Evolutionary conservation across 2,888 invertebrate genomes (phyloP).

Genomic region (Lithodes maja): DNA sequence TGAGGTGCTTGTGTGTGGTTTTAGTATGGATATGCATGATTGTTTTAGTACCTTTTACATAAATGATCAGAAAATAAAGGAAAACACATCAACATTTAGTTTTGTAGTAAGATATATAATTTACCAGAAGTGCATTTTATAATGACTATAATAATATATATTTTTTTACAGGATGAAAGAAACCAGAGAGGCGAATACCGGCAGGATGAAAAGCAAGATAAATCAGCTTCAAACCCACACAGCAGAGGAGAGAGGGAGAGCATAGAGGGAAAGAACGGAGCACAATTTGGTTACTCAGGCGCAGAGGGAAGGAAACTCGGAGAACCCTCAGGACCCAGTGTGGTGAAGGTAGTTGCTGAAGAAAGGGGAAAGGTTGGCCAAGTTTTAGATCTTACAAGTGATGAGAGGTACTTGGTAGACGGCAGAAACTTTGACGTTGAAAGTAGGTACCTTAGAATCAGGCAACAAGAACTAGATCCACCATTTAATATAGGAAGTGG

Average conservation of each 20-base stretch:
- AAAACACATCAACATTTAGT: no score
- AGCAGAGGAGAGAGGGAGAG: not conserved
- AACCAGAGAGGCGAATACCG: not conserved
- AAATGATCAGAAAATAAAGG: no score
- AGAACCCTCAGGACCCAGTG: not conserved
- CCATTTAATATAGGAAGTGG: no score
- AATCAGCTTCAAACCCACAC: not conserved
- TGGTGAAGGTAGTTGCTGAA: no score
- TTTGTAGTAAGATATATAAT: no score
- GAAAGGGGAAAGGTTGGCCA: no score
- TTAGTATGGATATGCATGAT: no score
- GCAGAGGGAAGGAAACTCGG: not conserved
- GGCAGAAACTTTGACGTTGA: not conserved
- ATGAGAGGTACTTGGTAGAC: not conserved
- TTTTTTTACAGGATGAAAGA: not conserved
- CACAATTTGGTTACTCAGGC: not conserved
- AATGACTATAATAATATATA: no score
- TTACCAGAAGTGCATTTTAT: no score
- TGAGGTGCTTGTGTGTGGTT: no score
- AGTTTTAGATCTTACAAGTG: not conserved
- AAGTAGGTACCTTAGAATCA: not conserved
- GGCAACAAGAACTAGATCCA: not conserved
- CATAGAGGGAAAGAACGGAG: not conserved
- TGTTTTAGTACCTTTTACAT: no score
- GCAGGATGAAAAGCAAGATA: no score